Conservation (phyloP, 2,797 vertebrate species). For the Chaunax sp. region DNA sequence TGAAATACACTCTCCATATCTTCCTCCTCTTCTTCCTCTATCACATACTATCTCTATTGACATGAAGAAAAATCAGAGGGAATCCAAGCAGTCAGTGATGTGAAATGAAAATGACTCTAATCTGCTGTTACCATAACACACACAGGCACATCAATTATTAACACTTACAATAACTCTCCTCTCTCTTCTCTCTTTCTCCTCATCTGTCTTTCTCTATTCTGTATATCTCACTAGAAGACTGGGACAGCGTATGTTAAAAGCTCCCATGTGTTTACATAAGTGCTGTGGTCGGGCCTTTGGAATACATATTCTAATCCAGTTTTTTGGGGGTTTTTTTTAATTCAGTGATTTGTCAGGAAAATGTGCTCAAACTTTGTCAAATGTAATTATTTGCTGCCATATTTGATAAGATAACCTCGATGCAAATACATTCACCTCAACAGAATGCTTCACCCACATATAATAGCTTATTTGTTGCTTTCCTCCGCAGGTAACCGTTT, state of each 20-base stretch:
- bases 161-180: constrained; percentile 67
- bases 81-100: constrained; percentile 69
- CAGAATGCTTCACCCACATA: constrained; percentile 5
- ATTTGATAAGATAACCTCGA: neutral
- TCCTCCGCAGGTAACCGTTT: constrained; percentile 93
- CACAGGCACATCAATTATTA: constrained; percentile 75
- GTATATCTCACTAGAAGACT: constrained; percentile 55
- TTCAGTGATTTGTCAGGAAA: constrained; percentile 38
- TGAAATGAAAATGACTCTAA: constrained; percentile 78
- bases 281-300: constrained; percentile 45
- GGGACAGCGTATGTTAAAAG: constrained; percentile 61
- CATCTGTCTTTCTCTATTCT: constrained; percentile 47
- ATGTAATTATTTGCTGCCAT: neutral
- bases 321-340: constrained; percentile 14
- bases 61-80: constrained; percentile 72
- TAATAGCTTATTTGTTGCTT: too few species aligned
- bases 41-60: constrained; percentile 48
- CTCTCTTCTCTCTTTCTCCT: constrained; percentile 38
- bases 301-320: constrained; percentile 22
- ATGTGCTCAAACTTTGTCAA: constrained; percentile 23
- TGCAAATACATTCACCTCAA: neutral
- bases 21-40: constrained; percentile 7
- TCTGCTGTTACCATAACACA: constrained; percentile 76
- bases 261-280: constrained; percentile 64
- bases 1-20: constrained; percentile 71